Evolutionary conservation across 2,888 invertebrate species (phyloP).

Genomic region (Portevinia maculata): DNA sequence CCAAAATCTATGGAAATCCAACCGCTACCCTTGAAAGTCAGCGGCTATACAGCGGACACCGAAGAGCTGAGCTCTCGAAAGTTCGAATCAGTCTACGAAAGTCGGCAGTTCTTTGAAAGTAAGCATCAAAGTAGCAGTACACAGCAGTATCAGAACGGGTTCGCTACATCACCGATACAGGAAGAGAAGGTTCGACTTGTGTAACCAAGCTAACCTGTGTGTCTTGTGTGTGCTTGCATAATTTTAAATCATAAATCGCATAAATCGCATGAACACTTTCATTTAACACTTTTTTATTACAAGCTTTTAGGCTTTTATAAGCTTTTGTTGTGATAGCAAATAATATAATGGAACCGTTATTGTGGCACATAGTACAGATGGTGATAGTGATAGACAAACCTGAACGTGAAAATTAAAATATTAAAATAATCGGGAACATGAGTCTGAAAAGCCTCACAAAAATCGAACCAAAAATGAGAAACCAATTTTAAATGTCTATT

Average conservation of each 20-base stretch:
- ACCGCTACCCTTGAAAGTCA: slow-evolving; percentile 81
- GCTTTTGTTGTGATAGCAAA: background rate
- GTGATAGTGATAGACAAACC: too few relatives aligned
- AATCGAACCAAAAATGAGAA: too few relatives aligned
- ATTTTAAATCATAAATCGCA: slow-evolving; percentile 3
- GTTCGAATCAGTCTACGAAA: slow-evolving; percentile 79
- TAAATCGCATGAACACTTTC: slow-evolving; percentile 15
- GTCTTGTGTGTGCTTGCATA: background rate
- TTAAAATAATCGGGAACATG: too few relatives aligned
- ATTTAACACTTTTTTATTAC: slow-evolving; percentile 12
- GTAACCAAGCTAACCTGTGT: slow-evolving; percentile 30
- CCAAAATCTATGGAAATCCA: slow-evolving; percentile 85
- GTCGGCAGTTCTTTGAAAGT: slow-evolving; percentile 77
- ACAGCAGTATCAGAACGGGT: slow-evolving; percentile 75
- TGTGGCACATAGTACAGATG: slow-evolving; percentile 1
- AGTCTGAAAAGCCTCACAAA: too few relatives aligned
- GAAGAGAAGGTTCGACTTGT: slow-evolving; percentile 81
- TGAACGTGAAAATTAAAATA: too few relatives aligned
- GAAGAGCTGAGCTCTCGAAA: slow-evolving; percentile 84
- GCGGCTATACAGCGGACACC: slow-evolving; percentile 89
- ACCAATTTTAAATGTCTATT: too few relatives aligned
- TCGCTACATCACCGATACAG: slow-evolving; percentile 76
- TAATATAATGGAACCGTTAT: background rate
- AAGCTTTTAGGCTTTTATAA: slow-evolving; percentile 2
- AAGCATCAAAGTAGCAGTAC: slow-evolving; percentile 62